phyloP scores from a whole-genome alignment of 2,113 vertebrate genomes.

The Callipepla californica region DNA sequence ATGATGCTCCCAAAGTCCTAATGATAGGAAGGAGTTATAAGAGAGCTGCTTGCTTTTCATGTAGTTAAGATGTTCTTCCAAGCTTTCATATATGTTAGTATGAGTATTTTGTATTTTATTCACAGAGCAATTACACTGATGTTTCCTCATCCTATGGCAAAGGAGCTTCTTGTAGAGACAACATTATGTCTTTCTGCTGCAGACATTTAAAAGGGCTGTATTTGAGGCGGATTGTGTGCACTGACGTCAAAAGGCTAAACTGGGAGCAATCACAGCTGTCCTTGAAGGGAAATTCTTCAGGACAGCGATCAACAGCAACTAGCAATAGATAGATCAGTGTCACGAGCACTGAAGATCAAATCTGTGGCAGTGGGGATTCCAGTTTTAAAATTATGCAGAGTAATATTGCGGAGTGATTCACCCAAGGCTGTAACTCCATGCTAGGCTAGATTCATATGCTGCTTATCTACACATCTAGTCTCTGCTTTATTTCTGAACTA shows the following conservation, averaged over 20 bases:
- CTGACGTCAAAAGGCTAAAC: not conserved
- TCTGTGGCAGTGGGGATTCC: not conserved
- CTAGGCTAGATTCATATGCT: not conserved
- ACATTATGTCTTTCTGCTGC: not conserved
- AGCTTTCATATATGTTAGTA: not conserved
- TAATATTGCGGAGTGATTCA: rapidly evolving
- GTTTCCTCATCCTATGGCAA: not conserved
- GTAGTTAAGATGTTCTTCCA: not conserved
- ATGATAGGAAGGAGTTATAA: not conserved
- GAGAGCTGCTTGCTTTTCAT: not conserved
- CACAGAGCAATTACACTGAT: not conserved
- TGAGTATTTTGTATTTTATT: not conserved
- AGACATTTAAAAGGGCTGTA: not conserved
- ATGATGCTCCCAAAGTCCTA: not conserved
- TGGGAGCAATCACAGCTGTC: not conserved
- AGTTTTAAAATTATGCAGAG: not conserved
- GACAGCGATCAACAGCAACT: not conserved
- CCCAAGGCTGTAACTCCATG: not conserved
- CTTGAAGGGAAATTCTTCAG: not conserved
- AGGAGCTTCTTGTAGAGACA: not conserved
- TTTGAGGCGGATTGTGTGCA: not conserved
- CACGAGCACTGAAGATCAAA: not conserved
- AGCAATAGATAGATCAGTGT: not conserved
- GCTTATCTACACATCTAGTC: not conserved
- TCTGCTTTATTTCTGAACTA: not conserved